Evolutionary conservation across 1,140 invertebrate species (phyloP).

Genomic region (Drosophila kurseongensis): DNA sequence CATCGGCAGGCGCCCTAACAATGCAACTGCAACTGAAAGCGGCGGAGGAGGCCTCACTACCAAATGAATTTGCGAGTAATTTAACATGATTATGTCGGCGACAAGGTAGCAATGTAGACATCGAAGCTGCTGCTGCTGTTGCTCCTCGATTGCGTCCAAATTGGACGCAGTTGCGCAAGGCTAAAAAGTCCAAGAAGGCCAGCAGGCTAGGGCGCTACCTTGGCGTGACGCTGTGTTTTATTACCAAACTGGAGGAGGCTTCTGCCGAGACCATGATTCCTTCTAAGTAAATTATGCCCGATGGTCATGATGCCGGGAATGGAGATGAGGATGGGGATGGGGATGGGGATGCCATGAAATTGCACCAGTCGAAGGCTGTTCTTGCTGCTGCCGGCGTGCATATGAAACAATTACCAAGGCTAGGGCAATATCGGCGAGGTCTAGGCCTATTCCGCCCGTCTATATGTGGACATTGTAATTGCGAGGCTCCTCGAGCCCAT

Average conservation of each 20-base stretch:
- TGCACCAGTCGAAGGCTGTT: constrained; percentile 31
- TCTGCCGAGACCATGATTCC: constrained; percentile 72
- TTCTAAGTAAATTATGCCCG: constrained; percentile 84
- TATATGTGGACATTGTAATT: constrained; percentile 79
- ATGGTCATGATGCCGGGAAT: constrained; percentile 67
- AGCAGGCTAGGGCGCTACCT: constrained; percentile 42
- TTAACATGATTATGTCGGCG: constrained; percentile 82
- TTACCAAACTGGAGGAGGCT: constrained; percentile 49
- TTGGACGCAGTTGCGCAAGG: constrained; percentile 79
- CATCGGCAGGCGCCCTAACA: constrained; percentile 63
- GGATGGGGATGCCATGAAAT: constrained; percentile 37
- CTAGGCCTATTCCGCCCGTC: constrained; percentile 37
- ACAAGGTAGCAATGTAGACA: constrained; percentile 81
- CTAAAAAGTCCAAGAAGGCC: constrained; percentile 5
- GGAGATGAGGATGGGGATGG: constrained; percentile 13
- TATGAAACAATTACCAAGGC: constrained; percentile 80
- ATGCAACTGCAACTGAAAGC: constrained; percentile 63
- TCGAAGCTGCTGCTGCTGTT: constrained; percentile 45
- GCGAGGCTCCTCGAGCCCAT: constrained; percentile 39
- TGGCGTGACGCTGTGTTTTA: constrained; percentile 81
- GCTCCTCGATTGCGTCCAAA: constrained; percentile 58
- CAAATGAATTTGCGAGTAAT: constrained; percentile 83
- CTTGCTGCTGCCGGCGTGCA: constrained; percentile 41
- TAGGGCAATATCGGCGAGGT: constrained; percentile 6
- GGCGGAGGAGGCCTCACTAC: constrained; percentile 63